Evolutionary conservation across 2,113 vertebrate species (phyloP).

Genomic region (Semnornis frantzii): DNA sequence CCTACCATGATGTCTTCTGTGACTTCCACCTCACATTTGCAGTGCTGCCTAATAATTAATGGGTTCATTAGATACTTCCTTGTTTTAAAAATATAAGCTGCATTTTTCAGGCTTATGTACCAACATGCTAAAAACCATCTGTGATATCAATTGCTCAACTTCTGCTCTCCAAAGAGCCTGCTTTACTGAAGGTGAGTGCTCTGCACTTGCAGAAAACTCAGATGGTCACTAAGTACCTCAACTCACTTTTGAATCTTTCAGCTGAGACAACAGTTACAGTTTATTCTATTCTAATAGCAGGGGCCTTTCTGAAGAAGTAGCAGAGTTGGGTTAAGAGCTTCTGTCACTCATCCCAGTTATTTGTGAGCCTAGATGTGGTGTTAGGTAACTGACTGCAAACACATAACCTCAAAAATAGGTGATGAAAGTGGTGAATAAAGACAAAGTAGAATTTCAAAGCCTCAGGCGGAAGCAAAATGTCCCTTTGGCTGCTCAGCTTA

Average conservation of each 20-base stretch:
- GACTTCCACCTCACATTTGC: constrained; percentile 10
- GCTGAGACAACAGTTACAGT: neutral
- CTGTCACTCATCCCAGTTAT: neutral
- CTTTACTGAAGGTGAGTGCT: neutral
- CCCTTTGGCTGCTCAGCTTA: neutral
- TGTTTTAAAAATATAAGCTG: constrained; percentile 50
- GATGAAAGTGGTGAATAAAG: neutral
- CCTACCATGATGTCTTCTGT: neutral
- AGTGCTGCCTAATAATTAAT: neutral
- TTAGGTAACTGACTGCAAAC: neutral
- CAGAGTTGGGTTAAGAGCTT: neutral
- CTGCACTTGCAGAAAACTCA: neutral
- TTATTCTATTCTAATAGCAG: neutral
- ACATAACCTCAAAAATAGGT: neutral
- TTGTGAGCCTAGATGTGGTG: neutral
- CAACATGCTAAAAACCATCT: constrained; percentile 62
- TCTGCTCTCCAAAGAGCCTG: neutral
- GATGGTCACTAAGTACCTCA: neutral
- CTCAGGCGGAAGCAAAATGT: neutral
- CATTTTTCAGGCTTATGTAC: constrained; percentile 52
- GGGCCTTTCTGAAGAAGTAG: neutral
- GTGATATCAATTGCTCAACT: constrained; percentile 51
- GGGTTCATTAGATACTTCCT: neutral
- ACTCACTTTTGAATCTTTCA: constrained; percentile 1
- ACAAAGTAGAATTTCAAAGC: neutral